Evolutionary conservation across 1,140 invertebrate species (phyloP), one percentile per base, ranked within the genome.

Genomic region (Physella acuta): DNA sequence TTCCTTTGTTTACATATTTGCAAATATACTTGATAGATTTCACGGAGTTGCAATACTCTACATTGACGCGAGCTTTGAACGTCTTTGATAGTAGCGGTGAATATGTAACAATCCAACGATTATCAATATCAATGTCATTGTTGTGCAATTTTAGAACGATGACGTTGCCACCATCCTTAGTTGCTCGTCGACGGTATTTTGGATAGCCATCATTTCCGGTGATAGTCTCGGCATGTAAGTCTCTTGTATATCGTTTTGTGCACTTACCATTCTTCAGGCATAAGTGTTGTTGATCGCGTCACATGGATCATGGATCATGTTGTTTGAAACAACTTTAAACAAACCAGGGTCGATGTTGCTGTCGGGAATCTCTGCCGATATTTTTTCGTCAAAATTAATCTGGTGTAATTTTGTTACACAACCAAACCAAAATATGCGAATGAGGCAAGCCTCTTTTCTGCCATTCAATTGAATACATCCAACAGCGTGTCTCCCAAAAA

Each of bases 381-480:
- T 64, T 30, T 31, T 17, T 14, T 51, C 14, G 26, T 39, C 30
- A 5, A 33, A 37, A n/a, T 0, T 31, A 31, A 3, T 49, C 69
- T 49, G 28, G 65, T 33, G 49, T 31, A 74, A 65, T 62, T 11
- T 67, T 26, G 8, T 34, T 34, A 26, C 83, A 77, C 81, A 49
- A 33, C 62, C 79, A 87, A 24, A 88, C 49, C 26, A 88, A 73
- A 67, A 88, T 85, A 73, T 88, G 87, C 4, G 79, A 80, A 83
- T 88, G 87, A 0, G 87, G 86, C 31, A 88, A 73, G 14, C 87
- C 85, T 69, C 84, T n/a, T 28, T 64, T 88, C 75, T 88, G 86
- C 80, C 83, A 89, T 77, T 89, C 87, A 51, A 88, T 68, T 26
- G 79, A 72, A 68, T 84, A 84, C 4, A 63, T 65, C 60, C 49